Evolutionary conservation across 2,888 invertebrate genomes (phyloP), one percentile per base, ranked within the genome.

Genomic region (Cyclophora albipunctata): DNA sequence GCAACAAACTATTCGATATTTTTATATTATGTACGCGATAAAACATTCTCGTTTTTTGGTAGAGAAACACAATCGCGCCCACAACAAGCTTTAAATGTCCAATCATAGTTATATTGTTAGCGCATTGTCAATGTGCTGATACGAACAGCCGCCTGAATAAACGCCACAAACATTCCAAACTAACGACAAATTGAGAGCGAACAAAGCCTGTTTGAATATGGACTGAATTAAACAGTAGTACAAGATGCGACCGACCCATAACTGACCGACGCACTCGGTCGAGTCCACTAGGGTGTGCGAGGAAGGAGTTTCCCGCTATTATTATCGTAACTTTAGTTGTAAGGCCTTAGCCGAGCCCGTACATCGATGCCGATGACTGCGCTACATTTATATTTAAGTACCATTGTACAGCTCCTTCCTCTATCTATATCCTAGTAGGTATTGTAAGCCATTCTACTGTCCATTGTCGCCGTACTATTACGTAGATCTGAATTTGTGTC

Each of bases 91-190:
- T 67, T 69, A 72, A 67, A 61, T 72, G 67, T 72, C 66, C 43
- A 34, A 43, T 63, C 37, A 60, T 66, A 66, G 59, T 64, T 66
- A 65, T 63, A 34, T 44, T 62, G 37, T 62, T 62, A 63, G 55
- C 58, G 59, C 57, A 59, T 59, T 63, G 57, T 60, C 56, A 60
- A 67, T 42, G 42, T 42, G 7, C 42, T 7, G 34, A 43, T 20
- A 43, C 43, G 43, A 20, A 20, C 34, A 43, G 43, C 75, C 75
- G 73, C 70, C 75, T 71, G 67, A 75, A 73, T 69, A 78, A 78
- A 73, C 67, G 69, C 74, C 69, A 71, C 77, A 75, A 75, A 81
- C 81, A 82, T 81, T 82, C 82, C 82, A 82, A 69, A 73, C 66
- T 70, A 73, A 72, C 67, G 60, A 62, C 62, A 64, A 55, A 63